Conservation (phyloP, 1,140 invertebrate species). For the Drosophila navojoa region DNA sequence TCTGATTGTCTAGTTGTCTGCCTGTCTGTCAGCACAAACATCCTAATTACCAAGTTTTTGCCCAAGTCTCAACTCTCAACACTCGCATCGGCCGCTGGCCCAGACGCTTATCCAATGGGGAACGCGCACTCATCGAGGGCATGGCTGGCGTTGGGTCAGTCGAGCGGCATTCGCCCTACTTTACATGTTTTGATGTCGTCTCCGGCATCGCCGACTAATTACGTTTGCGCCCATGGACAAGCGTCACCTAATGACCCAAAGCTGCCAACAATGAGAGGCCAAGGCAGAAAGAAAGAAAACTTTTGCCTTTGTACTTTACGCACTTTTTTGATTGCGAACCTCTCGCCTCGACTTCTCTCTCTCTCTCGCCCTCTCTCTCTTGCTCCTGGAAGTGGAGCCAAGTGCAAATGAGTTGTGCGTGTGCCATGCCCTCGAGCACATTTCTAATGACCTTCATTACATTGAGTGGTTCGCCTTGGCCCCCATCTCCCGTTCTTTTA, state of each 20-base stretch:
- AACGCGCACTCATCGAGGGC: conserved; percentile 23
- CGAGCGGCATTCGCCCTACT: conserved; percentile 65
- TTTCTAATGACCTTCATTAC: conserved; percentile 81
- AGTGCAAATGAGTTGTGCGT: conserved; percentile 55
- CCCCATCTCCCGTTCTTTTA: not conserved
- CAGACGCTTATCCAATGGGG: conserved; percentile 13
- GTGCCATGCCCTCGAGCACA: conserved; percentile 41
- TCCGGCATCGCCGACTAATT: conserved; percentile 59
- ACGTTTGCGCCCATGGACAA: conserved; percentile 72
- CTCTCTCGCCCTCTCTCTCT: not conserved
- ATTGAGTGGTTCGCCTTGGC: conserved; percentile 58
- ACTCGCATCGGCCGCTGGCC: not conserved
- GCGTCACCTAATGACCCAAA: conserved; percentile 81
- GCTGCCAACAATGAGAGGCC: conserved; percentile 59
- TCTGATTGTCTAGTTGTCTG: conserved; percentile 29
- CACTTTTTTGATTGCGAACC: conserved; percentile 45
- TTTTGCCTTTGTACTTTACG: conserved; percentile 50
- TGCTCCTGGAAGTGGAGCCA: conserved; percentile 29
- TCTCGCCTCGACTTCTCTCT: not conserved
- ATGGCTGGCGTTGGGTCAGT: conserved; percentile 69
- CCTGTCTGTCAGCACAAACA: conserved; percentile 70
- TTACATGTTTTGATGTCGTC: conserved; percentile 77
- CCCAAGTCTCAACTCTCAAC: conserved; percentile 31
- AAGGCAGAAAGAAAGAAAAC: conserved; percentile 41
- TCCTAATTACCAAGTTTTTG: conserved; percentile 82